phyloP scores from a whole-genome alignment of 1,140 invertebrate species.

The Macrosteles quadrilineatus region DNA sequence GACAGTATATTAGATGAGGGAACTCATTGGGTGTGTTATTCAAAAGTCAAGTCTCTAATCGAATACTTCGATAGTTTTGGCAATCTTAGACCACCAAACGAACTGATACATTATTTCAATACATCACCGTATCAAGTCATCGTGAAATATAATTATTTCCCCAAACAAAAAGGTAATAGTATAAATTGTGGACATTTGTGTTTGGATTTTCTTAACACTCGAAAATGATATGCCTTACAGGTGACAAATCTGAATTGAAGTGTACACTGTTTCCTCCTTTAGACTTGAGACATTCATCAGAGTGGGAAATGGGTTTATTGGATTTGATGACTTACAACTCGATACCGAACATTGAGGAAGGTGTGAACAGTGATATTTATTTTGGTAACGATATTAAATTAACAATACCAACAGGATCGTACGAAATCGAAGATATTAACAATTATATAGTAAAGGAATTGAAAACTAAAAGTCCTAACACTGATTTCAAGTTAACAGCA shows the following conservation, averaged over 20 bases:
- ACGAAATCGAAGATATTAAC: constrained; percentile 4
- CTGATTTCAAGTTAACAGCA: background rate
- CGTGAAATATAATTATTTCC: too few species aligned
- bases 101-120: too few species aligned
- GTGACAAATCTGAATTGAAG: background rate
- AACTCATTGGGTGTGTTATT: too few species aligned
- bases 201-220: too few species aligned
- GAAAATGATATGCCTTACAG: background rate
- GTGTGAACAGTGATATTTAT: background rate
- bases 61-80: too few species aligned
- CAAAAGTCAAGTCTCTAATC: too few species aligned
- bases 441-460: background rate
- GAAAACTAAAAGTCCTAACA: background rate
- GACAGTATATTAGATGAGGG: too few species aligned
- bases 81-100: too few species aligned
- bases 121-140: too few species aligned
- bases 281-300: background rate
- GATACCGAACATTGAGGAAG: constrained; percentile 20
- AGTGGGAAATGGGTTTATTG: background rate
- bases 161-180: too few species aligned
- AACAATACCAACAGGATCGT: constrained; percentile 20
- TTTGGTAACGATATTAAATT: background rate
- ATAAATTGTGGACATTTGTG: too few species aligned
- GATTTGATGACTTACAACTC: constrained; percentile 11
- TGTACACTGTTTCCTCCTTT: constrained; percentile 1